These are phyloP conservation scores for Smithornis capensis DNA, from an alignment of 2,113 vertebrate genomes.

Conservation along the genomic window DNA sequence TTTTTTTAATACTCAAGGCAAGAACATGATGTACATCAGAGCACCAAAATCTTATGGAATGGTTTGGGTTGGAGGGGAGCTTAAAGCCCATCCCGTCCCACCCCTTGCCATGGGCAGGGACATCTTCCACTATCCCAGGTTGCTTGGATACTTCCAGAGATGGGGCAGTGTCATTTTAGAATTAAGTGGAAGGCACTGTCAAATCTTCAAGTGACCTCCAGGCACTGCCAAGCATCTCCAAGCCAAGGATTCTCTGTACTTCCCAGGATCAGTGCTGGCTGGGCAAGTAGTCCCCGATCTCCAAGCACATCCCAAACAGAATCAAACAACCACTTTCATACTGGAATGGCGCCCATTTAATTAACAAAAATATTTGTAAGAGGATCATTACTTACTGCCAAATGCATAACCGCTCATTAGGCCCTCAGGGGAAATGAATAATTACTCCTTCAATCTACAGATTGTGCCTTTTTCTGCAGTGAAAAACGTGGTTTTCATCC, in stretches of 20 bases:
- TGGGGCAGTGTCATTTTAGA: background rate
- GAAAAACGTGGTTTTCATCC: background rate
- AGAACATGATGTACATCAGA: background rate
- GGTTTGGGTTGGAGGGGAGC: background rate
- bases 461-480: background rate
- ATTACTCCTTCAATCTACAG: background rate
- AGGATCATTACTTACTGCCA: background rate
- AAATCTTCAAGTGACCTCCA: background rate
- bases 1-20: background rate
- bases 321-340: background rate
- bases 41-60: accelerated
- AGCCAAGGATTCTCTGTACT: background rate
- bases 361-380: slow-evolving; percentile 34
- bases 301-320: background rate
- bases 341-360: slow-evolving; percentile 27
- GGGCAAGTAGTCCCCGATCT: background rate
- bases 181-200: background rate
- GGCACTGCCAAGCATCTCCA: background rate
- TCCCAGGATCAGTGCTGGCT: background rate
- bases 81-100: accelerated
- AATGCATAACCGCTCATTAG: background rate
- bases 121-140: background rate
- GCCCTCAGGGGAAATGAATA: background rate
- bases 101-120: background rate
- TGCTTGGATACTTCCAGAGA: background rate